Evolutionary conservation across 2,113 vertebrate genomes (phyloP).

Genomic region (Chaetorhynchus papuensis): DNA sequence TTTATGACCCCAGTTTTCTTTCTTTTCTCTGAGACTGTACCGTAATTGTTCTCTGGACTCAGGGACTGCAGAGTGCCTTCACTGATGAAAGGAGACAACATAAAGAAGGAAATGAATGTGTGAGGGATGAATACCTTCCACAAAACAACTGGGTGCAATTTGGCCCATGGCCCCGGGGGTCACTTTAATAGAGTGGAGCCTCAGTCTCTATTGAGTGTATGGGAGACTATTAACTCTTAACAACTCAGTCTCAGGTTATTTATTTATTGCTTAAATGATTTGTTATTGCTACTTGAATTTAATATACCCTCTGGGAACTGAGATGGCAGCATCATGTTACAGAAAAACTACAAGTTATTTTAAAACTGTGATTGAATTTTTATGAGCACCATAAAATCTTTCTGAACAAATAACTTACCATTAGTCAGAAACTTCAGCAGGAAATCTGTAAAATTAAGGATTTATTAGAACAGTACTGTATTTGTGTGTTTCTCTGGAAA

Average conservation of each 20-base stretch:
- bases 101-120: conserved; percentile 98
- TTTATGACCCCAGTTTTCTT: conserved; percentile 92
- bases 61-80: conserved; percentile 82
- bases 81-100: conserved; percentile 89
- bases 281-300: conserved; percentile 84
- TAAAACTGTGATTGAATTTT: conserved; percentile 82
- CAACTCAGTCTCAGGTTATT: conserved; percentile 87
- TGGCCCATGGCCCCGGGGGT: conserved; percentile 91
- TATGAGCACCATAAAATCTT: conserved; percentile 79
- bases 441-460: conserved; percentile 71
- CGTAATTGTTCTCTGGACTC: conserved; percentile 82
- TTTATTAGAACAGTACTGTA: conserved; percentile 54
- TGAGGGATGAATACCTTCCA: conserved; percentile 93
- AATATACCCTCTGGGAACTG: conserved; percentile 80
- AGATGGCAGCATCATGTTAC: conserved; percentile 76
- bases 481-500: conserved; percentile 6
- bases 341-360: conserved; percentile 79
- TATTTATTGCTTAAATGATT: conserved; percentile 91
- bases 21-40: conserved; percentile 89
- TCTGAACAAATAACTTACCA: conserved; percentile 79
- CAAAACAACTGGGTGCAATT: conserved; percentile 89
- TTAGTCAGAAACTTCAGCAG: conserved; percentile 72
- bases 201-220: conserved; percentile 95
- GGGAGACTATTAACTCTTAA: conserved; percentile 98
- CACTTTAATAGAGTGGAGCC: conserved; percentile 99